Percentiles rank a stretch among this genome's conserved stretches.
Evolutionary conservation across 1,140 invertebrate species (phyloP).

Genomic region (Psilanteris sp.): DNA sequence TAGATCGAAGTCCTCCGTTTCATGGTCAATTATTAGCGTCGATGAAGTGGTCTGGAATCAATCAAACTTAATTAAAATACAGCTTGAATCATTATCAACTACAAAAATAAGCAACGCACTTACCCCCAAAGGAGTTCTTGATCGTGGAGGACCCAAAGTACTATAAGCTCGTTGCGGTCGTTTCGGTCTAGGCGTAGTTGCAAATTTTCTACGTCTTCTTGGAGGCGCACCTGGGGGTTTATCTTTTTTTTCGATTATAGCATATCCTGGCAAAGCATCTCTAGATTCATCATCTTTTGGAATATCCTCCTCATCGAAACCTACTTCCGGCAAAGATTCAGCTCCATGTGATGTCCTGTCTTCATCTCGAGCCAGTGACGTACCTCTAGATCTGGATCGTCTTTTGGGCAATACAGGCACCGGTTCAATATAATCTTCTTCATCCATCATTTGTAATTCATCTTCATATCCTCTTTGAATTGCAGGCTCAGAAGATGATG

Average conservation of each 20-base stretch:
- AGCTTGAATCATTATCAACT: too few relatives aligned
- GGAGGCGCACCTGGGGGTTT: conserved; percentile 80
- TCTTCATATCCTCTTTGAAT: conserved; percentile 51
- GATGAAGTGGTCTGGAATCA: conserved; percentile 56
- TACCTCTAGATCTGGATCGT: conserved; percentile 80
- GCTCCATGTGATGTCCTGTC: conserved; percentile 86
- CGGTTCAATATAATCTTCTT: conserved; percentile 72
- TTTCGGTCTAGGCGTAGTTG: conserved; percentile 76
- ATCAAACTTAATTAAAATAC: too few relatives aligned
- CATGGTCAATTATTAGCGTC: too few relatives aligned
- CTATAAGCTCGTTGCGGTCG: conserved; percentile 84
- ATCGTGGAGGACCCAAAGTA: conserved; percentile 83
- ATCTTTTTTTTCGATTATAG: conserved; percentile 84
- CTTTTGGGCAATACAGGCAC: conserved; percentile 76
- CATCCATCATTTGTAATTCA: conserved; percentile 70
- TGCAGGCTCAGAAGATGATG: conserved; percentile 51
- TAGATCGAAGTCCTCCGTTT: conserved; percentile 79
- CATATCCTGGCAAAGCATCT: conserved; percentile 82
- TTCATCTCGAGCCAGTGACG: conserved; percentile 83
- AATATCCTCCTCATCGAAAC: conserved; percentile 70
- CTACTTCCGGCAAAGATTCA: conserved; percentile 81
- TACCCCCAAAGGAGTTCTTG: conserved; percentile 66
- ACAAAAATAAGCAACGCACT: too few relatives aligned
- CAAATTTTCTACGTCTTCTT: conserved; percentile 80
- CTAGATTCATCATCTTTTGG: conserved; percentile 57